Base-by-base conservation (phyloP, 2,797 vertebrate genomes). In the Pitangus sulphuratus region DNA sequence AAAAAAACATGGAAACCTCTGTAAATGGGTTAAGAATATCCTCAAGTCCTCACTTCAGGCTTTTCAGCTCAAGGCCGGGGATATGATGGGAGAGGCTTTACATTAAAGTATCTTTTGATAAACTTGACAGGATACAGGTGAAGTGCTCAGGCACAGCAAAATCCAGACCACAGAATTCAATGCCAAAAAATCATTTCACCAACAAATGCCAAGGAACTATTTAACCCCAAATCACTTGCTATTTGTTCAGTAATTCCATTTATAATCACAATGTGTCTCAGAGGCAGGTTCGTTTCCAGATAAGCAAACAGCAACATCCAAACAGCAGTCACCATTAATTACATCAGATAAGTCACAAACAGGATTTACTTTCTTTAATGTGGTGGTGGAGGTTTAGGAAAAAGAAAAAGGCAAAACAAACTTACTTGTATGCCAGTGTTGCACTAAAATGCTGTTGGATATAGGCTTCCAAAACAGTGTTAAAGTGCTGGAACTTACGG, bases 391-490 rank as follows among this genome's bases (percentile, higher is more conserved):
- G 12, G 5, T 65, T 84, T n/a, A 62, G 31, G 12, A 35, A 30
- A 39, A 26, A 11, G 4, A 10, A 8, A 24, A 64, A 39, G 26
- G 42, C 3, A 54, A 47, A 72, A 61, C 8, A 21, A 90, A 98
- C 99, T 97, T 98, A 99, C 99, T 99, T 99, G 98, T 99, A 99
- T 51, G 99, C 99, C 96, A 99, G 82, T 0, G 99, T 99, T 22
- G 99, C 99, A 81, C 99, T 99, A 87, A 99, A 99, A 96, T 99
- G 99, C 93, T 99, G 99, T 57, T 99, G 99, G 95, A 99, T 99
- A 86, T 99, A 99, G 12, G 99, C 99, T 97, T 99, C 99, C 96
- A 99, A 90, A 85, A 99, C 99, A 0, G 99, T 98, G 97, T 99
- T 99, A 95, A 99, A 99, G 96, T 99, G 99, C 94, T 99, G 99